Conservation (phyloP, 2,113 vertebrate species). For the Hylia prasina region DNA sequence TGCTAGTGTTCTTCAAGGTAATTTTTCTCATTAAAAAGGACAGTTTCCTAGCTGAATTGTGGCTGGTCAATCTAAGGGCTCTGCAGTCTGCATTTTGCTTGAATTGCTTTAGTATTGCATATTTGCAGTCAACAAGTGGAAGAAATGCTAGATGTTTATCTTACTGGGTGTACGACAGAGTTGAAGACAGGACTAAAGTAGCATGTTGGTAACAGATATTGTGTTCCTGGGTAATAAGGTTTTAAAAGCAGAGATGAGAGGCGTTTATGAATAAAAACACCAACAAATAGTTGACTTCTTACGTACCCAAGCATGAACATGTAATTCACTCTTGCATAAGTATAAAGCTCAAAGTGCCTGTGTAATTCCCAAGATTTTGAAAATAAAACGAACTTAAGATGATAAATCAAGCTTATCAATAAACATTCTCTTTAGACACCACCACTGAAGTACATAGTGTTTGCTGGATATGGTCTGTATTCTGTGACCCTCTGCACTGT, state of each 20-base stretch:
- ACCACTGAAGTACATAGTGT: neutral
- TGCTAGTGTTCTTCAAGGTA: neutral
- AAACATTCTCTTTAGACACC: neutral
- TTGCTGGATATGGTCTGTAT: neutral
- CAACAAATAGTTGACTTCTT: neutral
- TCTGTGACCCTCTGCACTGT: neutral
- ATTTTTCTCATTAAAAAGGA: neutral
- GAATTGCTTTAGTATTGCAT: neutral
- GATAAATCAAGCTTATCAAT: neutral
- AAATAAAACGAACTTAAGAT: neutral
- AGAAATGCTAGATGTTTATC: neutral
- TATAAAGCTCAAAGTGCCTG: neutral
- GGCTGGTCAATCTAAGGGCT: neutral
- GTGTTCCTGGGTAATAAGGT: neutral
- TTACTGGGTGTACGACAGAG: fast-evolving
- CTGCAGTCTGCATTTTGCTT: neutral
- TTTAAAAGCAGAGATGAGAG: neutral
- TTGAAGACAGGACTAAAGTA: neutral
- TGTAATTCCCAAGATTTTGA: neutral
- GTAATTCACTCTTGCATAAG: neutral
- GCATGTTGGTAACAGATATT: neutral
- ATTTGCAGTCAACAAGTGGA: neutral
- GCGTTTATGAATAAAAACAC: neutral
- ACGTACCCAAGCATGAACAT: neutral
- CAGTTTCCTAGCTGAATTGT: neutral